Percentiles rank a stretch among this genome's conserved stretches.
Evolutionary conservation across 2,888 invertebrate genomes (phyloP).

Genomic region (Eupithecia dodoneata): DNA sequence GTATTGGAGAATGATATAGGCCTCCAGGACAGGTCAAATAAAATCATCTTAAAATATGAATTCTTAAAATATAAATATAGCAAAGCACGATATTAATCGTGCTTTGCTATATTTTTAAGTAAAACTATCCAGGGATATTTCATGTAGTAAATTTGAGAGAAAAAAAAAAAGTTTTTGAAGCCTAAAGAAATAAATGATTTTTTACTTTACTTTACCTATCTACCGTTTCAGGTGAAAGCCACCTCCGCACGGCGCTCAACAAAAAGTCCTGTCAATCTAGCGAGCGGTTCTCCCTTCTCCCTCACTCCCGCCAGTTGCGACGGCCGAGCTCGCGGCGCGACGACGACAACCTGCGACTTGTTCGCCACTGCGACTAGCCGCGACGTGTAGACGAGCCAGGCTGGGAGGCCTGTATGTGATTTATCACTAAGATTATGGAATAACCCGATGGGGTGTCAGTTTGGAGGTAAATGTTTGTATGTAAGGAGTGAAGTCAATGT

Average conservation of each 20-base stretch:
- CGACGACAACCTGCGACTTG: constrained; percentile 74
- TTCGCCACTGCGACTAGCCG: constrained; percentile 74
- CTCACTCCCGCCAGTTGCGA: constrained; percentile 72
- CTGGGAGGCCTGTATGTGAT: constrained; percentile 8
- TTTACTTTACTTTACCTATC: too few relatives aligned
- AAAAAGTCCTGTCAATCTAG: constrained; percentile 66
- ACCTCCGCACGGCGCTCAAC: constrained; percentile 72
- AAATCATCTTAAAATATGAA: too few relatives aligned
- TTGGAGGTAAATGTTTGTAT: neutral
- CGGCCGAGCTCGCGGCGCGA: constrained; percentile 60
- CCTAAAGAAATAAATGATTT: too few relatives aligned
- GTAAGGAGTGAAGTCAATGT: neutral
- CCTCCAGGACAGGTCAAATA: too few relatives aligned
- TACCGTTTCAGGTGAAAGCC: constrained; percentile 71
- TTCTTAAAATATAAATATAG: too few relatives aligned
- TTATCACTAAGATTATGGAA: neutral
- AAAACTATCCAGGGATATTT: too few relatives aligned
- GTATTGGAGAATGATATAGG: too few relatives aligned
- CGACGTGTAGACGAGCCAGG: constrained; percentile 19
- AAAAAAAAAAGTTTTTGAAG: too few relatives aligned
- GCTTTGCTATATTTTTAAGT: too few relatives aligned
- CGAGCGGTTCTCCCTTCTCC: constrained; percentile 75
- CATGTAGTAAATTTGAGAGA: too few relatives aligned
- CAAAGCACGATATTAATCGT: too few relatives aligned
- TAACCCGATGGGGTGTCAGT: neutral